These are phyloP conservation scores for Delichon dasypus DNA, from an alignment of 2,797 vertebrate species.

Conservation along the genomic window DNA sequence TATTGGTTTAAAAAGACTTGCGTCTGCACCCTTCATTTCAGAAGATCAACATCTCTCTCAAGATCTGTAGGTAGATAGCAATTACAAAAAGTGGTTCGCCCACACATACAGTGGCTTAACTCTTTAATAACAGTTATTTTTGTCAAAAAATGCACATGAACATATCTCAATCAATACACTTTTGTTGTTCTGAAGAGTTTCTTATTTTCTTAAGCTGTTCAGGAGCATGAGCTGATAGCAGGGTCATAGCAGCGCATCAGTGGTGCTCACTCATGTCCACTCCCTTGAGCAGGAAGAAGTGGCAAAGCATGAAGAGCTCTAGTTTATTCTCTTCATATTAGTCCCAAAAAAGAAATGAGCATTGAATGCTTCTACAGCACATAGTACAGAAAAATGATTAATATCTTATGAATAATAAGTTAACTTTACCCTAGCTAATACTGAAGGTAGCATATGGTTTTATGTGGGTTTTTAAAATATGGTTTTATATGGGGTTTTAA, in stretches of 20 bases:
- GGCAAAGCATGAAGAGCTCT: neutral
- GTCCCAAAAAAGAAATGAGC: neutral
- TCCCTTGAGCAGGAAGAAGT: neutral
- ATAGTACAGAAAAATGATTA: neutral
- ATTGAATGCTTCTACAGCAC: neutral
- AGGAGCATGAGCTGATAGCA: neutral
- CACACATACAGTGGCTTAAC: slow-evolving; percentile 66
- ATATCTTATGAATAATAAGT: neutral
- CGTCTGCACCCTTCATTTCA: slow-evolving; percentile 71
- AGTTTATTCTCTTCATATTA: neutral
- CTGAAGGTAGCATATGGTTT: neutral
- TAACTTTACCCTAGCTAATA: neutral
- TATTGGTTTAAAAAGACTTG: slow-evolving; percentile 73
- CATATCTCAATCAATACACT: neutral
- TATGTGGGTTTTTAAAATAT: neutral
- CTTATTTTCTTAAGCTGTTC: neutral
- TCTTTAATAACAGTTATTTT: slow-evolving; percentile 64
- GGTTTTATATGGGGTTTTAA: neutral
- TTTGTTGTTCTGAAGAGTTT: neutral
- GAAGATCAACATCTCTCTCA: slow-evolving; percentile 55
- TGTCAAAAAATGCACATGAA: neutral
- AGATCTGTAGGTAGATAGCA: slow-evolving; percentile 67
- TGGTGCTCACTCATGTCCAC: neutral
- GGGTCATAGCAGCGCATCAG: neutral
- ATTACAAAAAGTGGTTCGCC: slow-evolving; percentile 69